Base-by-base conservation (phyloP, 2,113 vertebrate species). In the Pipa parva region DNA sequence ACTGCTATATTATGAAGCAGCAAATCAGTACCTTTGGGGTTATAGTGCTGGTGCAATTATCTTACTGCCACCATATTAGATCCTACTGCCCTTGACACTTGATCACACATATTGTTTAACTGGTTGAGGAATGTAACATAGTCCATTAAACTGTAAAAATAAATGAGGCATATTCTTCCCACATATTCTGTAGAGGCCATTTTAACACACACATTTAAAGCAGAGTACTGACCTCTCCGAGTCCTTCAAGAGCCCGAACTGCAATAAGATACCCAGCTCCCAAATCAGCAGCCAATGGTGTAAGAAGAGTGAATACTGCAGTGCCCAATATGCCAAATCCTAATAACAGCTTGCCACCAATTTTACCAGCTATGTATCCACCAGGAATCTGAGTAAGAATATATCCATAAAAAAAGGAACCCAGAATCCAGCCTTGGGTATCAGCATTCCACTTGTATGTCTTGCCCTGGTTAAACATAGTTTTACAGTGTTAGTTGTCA, bases 361-460 rank as follows among this genome's bases (percentile, higher is more conserved):
- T 80, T 80, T 80, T 93, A 60, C 92, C 84, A 25, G 95, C 93
- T 72, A 97, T 64, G 76, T 94, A 97, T 28, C 96, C 97, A 26
- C 96, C 97, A 21, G 94, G 96, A 72, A 99, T 84, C 81, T 99
- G 97, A 4, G 95, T 99, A 73, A 99, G 27, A 68, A 99, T 94
- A 81, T 99, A 99, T 59, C 97, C 97, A 25, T 97, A 99, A 83
- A 99, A 99, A 81, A 99, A 99, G 26, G 97, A 94, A 59, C 97
- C 91, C 37, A 99, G 89, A 79, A 99, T 95, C 95, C 93, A 98
- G 42, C 97, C 97, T 77, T 99, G 96, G 12, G 90, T 99, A 78
- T 92, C 87, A 1, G 92, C 91, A 80, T 95, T 83, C 95, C 94
- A 99, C 27, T 89, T 63, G 77, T 97, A 97, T 29, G 88, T 89